Evolutionary conservation across 1,140 invertebrate genomes (phyloP), one percentile per base, ranked within the genome.

Genomic region (Brachionus rubens): DNA sequence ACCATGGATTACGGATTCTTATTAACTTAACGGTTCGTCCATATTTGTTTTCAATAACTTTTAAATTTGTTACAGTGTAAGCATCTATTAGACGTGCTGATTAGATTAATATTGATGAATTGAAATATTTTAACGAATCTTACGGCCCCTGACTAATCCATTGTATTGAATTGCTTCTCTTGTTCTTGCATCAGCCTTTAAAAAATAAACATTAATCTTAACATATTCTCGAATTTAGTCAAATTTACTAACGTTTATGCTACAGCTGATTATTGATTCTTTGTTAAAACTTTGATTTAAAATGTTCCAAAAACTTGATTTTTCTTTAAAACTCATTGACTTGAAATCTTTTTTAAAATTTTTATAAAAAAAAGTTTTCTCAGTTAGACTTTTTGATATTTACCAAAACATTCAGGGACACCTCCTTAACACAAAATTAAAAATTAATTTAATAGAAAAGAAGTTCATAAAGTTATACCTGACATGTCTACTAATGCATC

Each of bases 1-100:
- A 43, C 59, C 95, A 98, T 1, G 96, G 96, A 87, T 98, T 98
- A 50, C 95, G 86, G 79, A 98, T 88, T 56, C 96, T 87, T 21
- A 96, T 85, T 62, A 96, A 86, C 0, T 91, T 91, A 79, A 94
- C 41, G 12, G n/a, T 21, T 19, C 50, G 3, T 1, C 33, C 36
- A 50, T 40, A 48, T 30, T 43, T 75, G 26, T 75, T 50, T 50
- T 50, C 47, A n/a, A 70, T 5, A n/a, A 78, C 43, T 1, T 21
- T 46, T 41, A 98, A 91, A 80, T 90, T 89, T 0, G 96, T 99
- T 67, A 99, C 90, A 80, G 92, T 95, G 82, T 90, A 90, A 4
- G 97, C 96, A 86, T 99, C 96, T 65, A 24, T n/a, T n/a, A n/a
- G n/a, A n/a, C n/a, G n/a, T n/a, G n/a, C n/a, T n/a, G n/a, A n/a